Conservation (phyloP, 2,113 vertebrate species). For the Isurus oxyrinchus region DNA sequence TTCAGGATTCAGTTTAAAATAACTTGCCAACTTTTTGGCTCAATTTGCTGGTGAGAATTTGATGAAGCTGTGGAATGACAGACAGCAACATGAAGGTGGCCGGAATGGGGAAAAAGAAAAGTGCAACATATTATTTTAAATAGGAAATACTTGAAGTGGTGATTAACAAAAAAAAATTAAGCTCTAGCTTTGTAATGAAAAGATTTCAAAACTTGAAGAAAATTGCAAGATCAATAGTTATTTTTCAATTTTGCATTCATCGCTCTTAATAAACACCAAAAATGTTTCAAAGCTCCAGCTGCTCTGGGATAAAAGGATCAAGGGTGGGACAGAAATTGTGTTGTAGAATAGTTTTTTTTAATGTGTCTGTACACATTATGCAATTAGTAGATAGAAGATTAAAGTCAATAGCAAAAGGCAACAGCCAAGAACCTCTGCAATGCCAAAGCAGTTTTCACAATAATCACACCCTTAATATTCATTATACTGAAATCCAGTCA, state of each 20-base stretch:
- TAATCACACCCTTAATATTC: neutral
- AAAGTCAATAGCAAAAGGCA: neutral
- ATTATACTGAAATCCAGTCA: neutral
- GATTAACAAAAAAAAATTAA: neutral
- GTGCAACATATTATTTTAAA: neutral
- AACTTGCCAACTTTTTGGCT: neutral
- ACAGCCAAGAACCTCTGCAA: neutral
- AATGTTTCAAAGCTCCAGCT: no score
- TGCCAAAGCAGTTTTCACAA: neutral
- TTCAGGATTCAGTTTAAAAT: conserved; percentile 9
- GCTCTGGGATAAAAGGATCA: neutral
- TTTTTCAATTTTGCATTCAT: no score
- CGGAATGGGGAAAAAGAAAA: neutral
- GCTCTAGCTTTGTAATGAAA: no score
- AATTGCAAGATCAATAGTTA: no score
- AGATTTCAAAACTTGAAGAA: no score
- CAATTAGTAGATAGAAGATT: neutral
- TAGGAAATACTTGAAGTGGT: neutral
- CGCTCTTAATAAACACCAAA: no score
- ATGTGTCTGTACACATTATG: neutral
- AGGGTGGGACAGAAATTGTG: neutral
- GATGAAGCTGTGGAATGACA: neutral
- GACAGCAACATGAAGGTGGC: neutral
- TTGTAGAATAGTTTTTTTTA: neutral
- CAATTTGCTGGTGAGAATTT: neutral